Evolutionary conservation across 2,113 vertebrate species (phyloP).

Genomic region (Chrysochloris asiatica): DNA sequence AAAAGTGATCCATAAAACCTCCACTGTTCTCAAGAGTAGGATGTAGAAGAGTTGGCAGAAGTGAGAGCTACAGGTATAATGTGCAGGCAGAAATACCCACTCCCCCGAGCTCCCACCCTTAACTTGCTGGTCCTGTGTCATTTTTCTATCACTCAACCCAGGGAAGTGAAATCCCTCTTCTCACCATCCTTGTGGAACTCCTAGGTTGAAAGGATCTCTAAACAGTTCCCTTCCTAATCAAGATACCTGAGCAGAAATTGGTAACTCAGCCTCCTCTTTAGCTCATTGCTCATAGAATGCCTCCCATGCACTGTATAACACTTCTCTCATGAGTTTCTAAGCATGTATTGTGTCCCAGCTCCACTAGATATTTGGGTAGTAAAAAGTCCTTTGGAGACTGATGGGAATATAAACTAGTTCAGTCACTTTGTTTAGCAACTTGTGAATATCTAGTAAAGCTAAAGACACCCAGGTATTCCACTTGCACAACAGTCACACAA

Average conservation of each 20-base stretch:
- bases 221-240: not conserved
- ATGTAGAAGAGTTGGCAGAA: not conserved
- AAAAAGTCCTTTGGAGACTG: constrained; percentile 15
- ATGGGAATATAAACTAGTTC: constrained; percentile 22
- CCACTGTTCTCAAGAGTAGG: not conserved
- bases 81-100: not conserved
- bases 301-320: not conserved
- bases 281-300: not conserved
- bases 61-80: not conserved
- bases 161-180: not conserved
- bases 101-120: not conserved
- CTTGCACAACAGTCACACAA: constrained; percentile 17
- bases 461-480: not conserved
- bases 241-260: not conserved
- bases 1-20: not conserved
- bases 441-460: constrained; percentile 40
- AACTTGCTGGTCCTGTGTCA: not conserved
- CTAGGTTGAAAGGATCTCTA: constrained; percentile 28
- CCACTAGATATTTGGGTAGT: not conserved
- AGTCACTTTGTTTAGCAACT: not conserved
- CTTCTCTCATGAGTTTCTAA: not conserved
- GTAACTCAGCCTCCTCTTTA: not conserved
- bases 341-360: not conserved
- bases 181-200: not conserved
- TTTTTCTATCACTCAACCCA: not conserved